Evolutionary conservation across 2,888 invertebrate species (phyloP).

Genomic region (Lobophora halterata): DNA sequence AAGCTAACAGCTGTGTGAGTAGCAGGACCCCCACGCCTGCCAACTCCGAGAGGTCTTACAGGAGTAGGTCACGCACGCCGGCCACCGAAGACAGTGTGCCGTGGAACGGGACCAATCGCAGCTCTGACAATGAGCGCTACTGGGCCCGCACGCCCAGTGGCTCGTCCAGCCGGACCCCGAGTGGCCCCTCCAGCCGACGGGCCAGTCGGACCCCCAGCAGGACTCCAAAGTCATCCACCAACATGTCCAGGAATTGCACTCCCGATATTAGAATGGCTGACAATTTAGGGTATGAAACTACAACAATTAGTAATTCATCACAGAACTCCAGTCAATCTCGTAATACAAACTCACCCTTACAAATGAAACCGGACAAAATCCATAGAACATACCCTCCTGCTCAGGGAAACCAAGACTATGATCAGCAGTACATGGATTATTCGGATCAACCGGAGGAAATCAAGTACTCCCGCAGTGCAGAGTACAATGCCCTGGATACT

Average conservation of each 20-base stretch:
- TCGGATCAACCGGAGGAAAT: constrained; percentile 65
- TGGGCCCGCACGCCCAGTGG: constrained; percentile 69
- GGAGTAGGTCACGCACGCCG: constrained; percentile 66
- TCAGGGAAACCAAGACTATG: constrained; percentile 50
- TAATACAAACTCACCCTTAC: constrained; percentile 46
- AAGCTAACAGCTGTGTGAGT: constrained; percentile 58
- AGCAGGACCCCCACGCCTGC: constrained; percentile 67
- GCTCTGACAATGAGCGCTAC: constrained; percentile 61
- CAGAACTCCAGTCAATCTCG: constrained; percentile 29
- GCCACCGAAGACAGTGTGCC: constrained; percentile 57
- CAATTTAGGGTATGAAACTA: constrained; percentile 53
- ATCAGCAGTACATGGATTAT: constrained; percentile 59
- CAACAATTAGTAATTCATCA: constrained; percentile 39
- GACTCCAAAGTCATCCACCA: constrained; percentile 49
- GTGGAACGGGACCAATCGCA: constrained; percentile 55
- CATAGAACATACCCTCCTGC: constrained; percentile 52
- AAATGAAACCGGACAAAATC: constrained; percentile 59
- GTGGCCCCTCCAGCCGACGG: constrained; percentile 31
- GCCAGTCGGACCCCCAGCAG: constrained; percentile 54
- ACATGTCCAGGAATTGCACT: constrained; percentile 52
- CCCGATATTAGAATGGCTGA: constrained; percentile 60
- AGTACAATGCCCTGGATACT: constrained; percentile 59
- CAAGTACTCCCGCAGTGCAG: constrained; percentile 69
- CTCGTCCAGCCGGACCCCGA: constrained; percentile 40
- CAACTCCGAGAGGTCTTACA: constrained; percentile 65